Evolutionary conservation across 1,140 invertebrate species (phyloP), one percentile per base, ranked within the genome.

Genomic region (Drosophila orena): DNA sequence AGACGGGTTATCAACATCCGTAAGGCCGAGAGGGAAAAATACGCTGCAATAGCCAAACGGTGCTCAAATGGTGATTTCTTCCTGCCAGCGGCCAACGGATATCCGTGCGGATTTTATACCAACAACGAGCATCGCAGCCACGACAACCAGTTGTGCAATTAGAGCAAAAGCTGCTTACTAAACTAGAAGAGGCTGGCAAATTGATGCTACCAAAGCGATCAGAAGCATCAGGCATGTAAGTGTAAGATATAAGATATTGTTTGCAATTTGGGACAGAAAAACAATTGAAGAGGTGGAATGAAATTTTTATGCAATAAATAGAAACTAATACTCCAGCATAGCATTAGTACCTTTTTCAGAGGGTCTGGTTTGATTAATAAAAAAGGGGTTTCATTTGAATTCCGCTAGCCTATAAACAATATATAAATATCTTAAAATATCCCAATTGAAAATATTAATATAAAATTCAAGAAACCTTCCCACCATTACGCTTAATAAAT

Each of bases 11-110:
- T 86, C 85, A 73, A 90, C 84, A 89, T 89, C 84, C 84, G 84
- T 90, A 80, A 79, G 68, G 38, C 30, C 46, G 40, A 35, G 35
- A 55, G 35, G 42, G 42, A 40, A 54, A 64, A 54, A 40, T 40
- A 75, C 74, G 84, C 69, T 72, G 76, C 79, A 72, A 88, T 70
- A 81, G 81, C 61, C 81, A 71, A 76, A 90, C 85, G 84, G 80
- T 89, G 84, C 58, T 90, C 84, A 89, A 89, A 89, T 89, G 84
- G 81, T 89, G 84, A 89, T 89, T 89, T 89, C 84, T 89, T 89
- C 84, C 84, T 89, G 84, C 85, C 68, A 70, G 44, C 85, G 85
- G 72, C 77, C 71, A 89, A 64, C 84, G 84, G 84, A 89, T 89
- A 89, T 89, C 84, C 84, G 84, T 90, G 85, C 84, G 84, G 84